Conservation (phyloP, 2,113 vertebrate genomes). For the Nothoprocta perdicaria region DNA sequence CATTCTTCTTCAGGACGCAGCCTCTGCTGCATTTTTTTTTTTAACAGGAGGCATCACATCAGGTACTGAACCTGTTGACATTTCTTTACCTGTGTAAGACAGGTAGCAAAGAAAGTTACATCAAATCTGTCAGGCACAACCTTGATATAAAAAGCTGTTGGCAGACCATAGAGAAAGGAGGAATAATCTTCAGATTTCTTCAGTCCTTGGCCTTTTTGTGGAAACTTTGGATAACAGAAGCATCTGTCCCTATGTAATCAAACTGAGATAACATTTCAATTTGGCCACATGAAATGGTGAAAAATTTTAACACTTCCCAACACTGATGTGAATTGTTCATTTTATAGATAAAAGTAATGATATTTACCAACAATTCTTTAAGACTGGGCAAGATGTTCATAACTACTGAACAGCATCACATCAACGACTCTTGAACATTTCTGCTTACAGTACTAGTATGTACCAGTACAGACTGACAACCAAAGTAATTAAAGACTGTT, state of each 20-base stretch:
- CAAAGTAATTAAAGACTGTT: not conserved
- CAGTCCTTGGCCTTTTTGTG: not conserved
- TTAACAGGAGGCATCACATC: not conserved
- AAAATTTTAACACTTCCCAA: accelerated
- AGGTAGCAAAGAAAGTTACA: not conserved
- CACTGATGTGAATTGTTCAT: not conserved
- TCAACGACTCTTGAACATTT: not conserved
- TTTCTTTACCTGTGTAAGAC: not conserved
- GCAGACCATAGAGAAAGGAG: not conserved
- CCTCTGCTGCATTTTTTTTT: not conserved
- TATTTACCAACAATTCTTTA: not conserved
- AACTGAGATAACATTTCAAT: not conserved
- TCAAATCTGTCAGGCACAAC: not conserved
- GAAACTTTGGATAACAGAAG: not conserved
- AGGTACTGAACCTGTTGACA: accelerated
- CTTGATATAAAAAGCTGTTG: not conserved
- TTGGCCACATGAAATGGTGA: not conserved
- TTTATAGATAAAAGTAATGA: not conserved
- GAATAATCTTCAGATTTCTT: not conserved
- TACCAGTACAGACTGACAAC: not conserved
- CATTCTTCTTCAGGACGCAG: not conserved
- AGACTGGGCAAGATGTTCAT: not conserved
- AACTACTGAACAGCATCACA: not conserved
- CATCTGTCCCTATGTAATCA: not conserved
- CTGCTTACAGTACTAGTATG: not conserved